Percentiles rank a stretch among this genome's conserved stretches.
These are phyloP conservation scores for Bombus confusus DNA, from an alignment of 1,140 invertebrate genomes.

Conservation along the genomic window DNA sequence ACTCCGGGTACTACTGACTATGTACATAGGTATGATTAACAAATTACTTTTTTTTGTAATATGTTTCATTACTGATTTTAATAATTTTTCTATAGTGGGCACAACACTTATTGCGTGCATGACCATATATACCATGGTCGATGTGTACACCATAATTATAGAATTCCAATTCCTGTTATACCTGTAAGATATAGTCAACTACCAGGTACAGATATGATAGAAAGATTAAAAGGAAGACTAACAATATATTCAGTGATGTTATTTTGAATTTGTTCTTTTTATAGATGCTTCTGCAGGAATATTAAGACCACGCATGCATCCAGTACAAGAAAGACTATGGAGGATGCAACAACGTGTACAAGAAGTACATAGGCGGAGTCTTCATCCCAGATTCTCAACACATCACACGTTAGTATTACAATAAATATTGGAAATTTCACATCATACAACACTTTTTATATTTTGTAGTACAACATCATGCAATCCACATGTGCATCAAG, in stretches of 20 bases:
- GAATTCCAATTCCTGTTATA: conserved; percentile 59
- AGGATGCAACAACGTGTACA: conserved; percentile 88
- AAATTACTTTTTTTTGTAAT: background rate
- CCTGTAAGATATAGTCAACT: conserved; percentile 54
- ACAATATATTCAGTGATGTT: background rate
- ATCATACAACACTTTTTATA: conserved; percentile 38
- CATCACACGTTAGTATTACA: conserved; percentile 73
- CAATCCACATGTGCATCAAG: conserved; percentile 68
- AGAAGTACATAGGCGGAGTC: conserved; percentile 85
- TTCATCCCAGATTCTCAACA: conserved; percentile 78
- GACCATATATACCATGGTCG: conserved; percentile 61
- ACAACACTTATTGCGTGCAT: conserved; percentile 69
- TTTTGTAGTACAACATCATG: conserved; percentile 68
- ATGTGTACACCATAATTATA: conserved; percentile 60
- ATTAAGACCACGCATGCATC: conserved; percentile 85
- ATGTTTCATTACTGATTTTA: background rate
- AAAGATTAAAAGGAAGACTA: background rate
- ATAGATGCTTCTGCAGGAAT: conserved; percentile 52
- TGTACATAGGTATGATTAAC: conserved; percentile 61
- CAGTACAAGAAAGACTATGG: conserved; percentile 89
- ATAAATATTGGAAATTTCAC: background rate
- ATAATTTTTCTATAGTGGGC: conserved; percentile 55
- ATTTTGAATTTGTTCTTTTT: conserved; percentile 2
- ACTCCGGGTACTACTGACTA: conserved; percentile 59
- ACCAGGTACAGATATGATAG: conserved; percentile 37